Evolutionary conservation across 2,888 invertebrate genomes (phyloP), one percentile per base, ranked within the genome.

Genomic region (Blastobasis adustella): DNA sequence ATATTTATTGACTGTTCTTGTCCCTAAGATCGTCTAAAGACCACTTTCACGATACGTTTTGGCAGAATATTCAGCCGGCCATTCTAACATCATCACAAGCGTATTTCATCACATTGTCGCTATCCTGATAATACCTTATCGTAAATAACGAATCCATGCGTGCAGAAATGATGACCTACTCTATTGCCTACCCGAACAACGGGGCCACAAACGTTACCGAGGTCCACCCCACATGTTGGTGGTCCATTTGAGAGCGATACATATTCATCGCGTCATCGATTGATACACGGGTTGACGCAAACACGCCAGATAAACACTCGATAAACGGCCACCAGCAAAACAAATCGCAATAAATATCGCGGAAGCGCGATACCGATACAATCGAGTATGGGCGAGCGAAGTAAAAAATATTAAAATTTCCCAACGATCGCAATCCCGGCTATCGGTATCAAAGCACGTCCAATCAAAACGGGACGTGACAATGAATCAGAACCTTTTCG

Each of bases 381-480:
- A 82, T 79, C 73, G 75, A 83, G 82, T 84, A 85, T 80, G 75
- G 78, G 75, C 67, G n/a, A 60, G 74, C 77, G 78, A 70, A 77
- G 81, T 71, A 68, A 68, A 82, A 83, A 79, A 80, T 74, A 84
- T 85, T 79, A 77, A 85, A 86, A 82, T 79, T 79, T 82, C 49
- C 65, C 69, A 82, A 72, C 78, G 76, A 76, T 76, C 72, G 71
- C 81, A 84, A 87, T 86, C 87, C 86, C 69, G 64, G 78, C 79
- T 85, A 87, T 85, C 87, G 78, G 70, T 85, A 82, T 81, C 87
- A 84, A 81, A 84, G 87, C 88, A 88, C 88, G 87, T 87, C 82
- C 87, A 86, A 85, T 87, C 83, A 83, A 82, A 84, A 75, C 79
- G 82, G 74, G 82, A 82, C 86, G 87, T 87, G 86, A 86, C 85